Base-by-base conservation (phyloP, 1,140 invertebrate genomes). In the Aphaenogaster ashmeadi region DNA sequence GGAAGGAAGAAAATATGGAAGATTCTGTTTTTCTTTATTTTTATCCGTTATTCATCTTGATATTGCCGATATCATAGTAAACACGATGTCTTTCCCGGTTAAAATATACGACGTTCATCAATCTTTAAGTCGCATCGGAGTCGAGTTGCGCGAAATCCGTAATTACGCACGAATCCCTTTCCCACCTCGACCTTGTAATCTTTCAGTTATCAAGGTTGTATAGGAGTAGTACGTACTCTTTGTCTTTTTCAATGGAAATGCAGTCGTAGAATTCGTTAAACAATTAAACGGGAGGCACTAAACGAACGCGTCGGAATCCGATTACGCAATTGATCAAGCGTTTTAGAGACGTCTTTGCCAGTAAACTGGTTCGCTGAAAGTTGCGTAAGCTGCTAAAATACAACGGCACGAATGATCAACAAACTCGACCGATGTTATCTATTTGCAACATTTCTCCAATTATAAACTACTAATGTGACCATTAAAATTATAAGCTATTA, bases 301-400 rank as follows among this genome's bases (percentile, higher is more conserved):
- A n/a, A 6, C 9, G 36, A 54, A 74, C 54, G 38, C 67, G 54
- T 84, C 18, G 80, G 54, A 74, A 84, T 74, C 3, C 54, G 69
- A 47, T 84, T 84, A 27, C 27, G 69, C 41, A 75, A 75, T 62
- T 71, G 41, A 81, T 71, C 36, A 18, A 18, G n/a, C 50, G 50
- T 36, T 56, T 27, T n/a, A 60, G 80, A 83, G 69, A 62, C 33
- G 69, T 71, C 58, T 60, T 62, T 74, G 44, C 54, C 33, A 60
- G 54, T 62, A 60, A 47, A 44, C 33, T 41, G 11, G 54, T 47
- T 72, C 69, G 33, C 33, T 50, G 54, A 47, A 50, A 50, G 41
- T 84, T 84, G 56, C 80, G 41, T 62, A 84, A 84, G 69, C 36
- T 9, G 54, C n/a, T 62, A 47, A 58, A 41, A 72, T 38, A 58